Evolutionary conservation across 2,797 vertebrate species (phyloP), one percentile per base, ranked within the genome.

Genomic region (Neopelma chrysocephalum): DNA sequence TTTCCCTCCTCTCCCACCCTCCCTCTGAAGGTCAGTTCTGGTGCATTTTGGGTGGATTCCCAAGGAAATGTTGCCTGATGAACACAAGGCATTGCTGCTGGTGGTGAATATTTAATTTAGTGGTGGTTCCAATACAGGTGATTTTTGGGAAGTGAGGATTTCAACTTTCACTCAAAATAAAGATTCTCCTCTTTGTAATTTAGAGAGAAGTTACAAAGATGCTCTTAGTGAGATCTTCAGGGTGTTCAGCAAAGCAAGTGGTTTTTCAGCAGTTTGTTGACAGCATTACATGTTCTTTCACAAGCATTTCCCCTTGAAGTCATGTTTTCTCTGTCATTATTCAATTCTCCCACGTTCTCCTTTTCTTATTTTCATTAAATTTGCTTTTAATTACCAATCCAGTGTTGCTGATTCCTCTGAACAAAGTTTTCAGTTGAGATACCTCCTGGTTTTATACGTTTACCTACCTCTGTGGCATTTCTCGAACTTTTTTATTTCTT

Each of bases 61-160:
- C 20, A 0, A 40, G 58, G 58, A 50, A 31, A 10, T 15, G 23
- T 22, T 90, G n/a, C 60, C 72, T 29, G 32, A 11, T 25, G 80
- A 42, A 0, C 75, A 23, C 25, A 0, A 27, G 64, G 12, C 34
- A 1, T 9, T 5, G 32, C 58, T 23, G 48, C 45, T 50, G 0
- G 0, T 17, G 69, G 9, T 20, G 56, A 1, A 1, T 62, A 0
- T 16, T 78, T 36, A 11, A 0, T 3, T 56, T 15, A 3, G 26
- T 7, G 36, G 5, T 32, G 43, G 12, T 73, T 87, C 20, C 68
- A 8, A 7, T n/a, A n/a, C 47, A 56, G 42, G 2, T 34, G 54
- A 34, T n/a, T 69, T 89, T 64, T 14, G 82, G 76, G 82, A 31
- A 54, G 60, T 7, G 43, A 18, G 65, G 29, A 29, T 64, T 64